These are phyloP conservation scores for Dynastes tityus DNA, from an alignment of 2,888 invertebrate genomes.

Conservation along the genomic window DNA sequence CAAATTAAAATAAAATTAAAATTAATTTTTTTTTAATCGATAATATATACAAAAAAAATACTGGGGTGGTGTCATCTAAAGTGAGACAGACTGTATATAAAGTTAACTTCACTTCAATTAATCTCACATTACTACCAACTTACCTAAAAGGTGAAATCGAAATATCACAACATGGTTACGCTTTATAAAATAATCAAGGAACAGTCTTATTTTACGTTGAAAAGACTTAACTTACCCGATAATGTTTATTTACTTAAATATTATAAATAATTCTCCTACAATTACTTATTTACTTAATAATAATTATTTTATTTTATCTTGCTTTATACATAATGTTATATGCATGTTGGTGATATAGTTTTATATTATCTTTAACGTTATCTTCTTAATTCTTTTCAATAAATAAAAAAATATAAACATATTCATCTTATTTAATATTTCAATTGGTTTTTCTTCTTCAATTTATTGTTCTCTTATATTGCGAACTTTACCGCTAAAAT, in stretches of 20 bases:
- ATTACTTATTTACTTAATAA: background rate
- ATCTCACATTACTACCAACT: no score
- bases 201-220: conserved; percentile 2
- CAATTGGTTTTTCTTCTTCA: background rate
- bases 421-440: background rate
- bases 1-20: no score
- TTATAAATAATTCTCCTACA: background rate
- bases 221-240: background rate
- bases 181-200: background rate
- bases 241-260: background rate
- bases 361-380: background rate
- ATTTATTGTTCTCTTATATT: conserved; percentile 28
- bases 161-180: conserved; percentile 1
- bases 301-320: background rate
- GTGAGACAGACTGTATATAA: no score
- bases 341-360: conserved; percentile 4
- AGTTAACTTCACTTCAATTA: no score
- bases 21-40: no score
- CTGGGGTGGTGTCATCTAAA: no score
- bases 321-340: background rate
- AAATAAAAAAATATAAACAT: conserved; percentile 33
- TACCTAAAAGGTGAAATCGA: background rate
- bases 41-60: no score
- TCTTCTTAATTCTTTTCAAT: background rate
- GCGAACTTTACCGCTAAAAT: background rate